phyloP scores from a whole-genome alignment of 37 sponge, comb jelly and placozoan species.

The Ianthella basta region DNA sequence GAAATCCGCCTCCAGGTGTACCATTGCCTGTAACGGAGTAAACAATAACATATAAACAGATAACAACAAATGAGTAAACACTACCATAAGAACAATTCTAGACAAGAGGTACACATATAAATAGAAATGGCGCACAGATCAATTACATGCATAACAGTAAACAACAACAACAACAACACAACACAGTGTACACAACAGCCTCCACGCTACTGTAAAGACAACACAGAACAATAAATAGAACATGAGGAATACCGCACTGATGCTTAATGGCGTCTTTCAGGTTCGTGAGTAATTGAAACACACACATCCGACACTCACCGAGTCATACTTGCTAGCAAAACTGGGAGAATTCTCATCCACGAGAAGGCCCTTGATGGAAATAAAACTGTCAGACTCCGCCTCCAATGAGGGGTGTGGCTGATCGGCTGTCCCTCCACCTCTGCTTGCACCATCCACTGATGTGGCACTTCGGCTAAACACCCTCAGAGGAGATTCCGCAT shows the following conservation, averaged over 20 bases:
- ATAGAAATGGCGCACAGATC: no score
- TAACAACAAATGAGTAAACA: background rate
- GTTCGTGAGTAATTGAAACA: no score
- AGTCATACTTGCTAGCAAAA: constrained; percentile 54
- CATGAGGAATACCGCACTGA: no score
- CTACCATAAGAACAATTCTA: background rate
- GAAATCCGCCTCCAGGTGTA: constrained; percentile 78
- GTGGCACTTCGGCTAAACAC: constrained; percentile 47
- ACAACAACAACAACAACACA: background rate
- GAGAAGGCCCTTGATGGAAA: constrained; percentile 57
- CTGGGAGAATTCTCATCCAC: constrained; percentile 52
- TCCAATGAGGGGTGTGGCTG: background rate
- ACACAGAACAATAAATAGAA: no score
- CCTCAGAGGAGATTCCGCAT: constrained; percentile 63
- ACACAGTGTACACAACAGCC: no score
- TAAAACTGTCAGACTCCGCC: constrained; percentile 46
- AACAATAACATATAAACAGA: background rate
- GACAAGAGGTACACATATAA: background rate
- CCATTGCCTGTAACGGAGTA: constrained; percentile 26
- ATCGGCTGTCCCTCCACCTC: background rate
- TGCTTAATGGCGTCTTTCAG: no score
- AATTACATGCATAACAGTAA: no score
- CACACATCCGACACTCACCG: constrained; percentile 59
- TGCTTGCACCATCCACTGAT: background rate
- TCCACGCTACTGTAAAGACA: no score